Evolutionary conservation across 2,113 vertebrate genomes (phyloP), one percentile per base, ranked within the genome.

Genomic region (Colinus virginianus): DNA sequence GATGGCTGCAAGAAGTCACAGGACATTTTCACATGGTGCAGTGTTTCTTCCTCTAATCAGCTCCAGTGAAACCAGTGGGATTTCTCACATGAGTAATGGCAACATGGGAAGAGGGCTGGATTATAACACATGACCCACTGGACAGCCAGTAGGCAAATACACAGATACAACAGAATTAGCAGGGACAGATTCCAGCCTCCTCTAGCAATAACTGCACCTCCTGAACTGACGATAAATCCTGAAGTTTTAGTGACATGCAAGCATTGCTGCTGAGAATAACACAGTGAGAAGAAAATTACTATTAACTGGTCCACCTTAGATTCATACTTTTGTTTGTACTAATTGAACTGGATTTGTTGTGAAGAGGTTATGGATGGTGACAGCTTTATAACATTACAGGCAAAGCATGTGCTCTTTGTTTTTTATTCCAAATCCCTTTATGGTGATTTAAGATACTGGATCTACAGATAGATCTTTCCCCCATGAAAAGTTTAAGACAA

Each of bases 361-460:
- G 90, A 55, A 79, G 90, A 76, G 14, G 56, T 86, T 85, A 69
- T 22, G 42, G 26, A 59, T 0, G 6, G 46, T 12, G 13, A 80
- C 63, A 78, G 64, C 64, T 85, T 80, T 49, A 53, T 42, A 84
- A 40, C 34, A 74, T 66, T 78, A 59, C 22, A 75, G 8, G 36
- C 38, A 80, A 78, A 93, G 53, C 66, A 89, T 30, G 8, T 72
- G 30, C 92, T 69, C 25, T 75, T 18, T n/a, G 13, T 30, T 63
- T 89, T 81, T 83, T 69, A 34, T 84, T 93, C 72, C 62, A 94
- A 92, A 78, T 74, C 56, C 43, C 23, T 51, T 48, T 30, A 42
- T 4, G 40, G 76, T 84, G 83, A 95, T 75, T 36, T 71, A 71
- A 93, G 82, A 96, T 34, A 28, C 42, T 83, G 63, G 71, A 82